phyloP scores from a whole-genome alignment of 2,113 vertebrate genomes.

The Scomber scombrus region DNA sequence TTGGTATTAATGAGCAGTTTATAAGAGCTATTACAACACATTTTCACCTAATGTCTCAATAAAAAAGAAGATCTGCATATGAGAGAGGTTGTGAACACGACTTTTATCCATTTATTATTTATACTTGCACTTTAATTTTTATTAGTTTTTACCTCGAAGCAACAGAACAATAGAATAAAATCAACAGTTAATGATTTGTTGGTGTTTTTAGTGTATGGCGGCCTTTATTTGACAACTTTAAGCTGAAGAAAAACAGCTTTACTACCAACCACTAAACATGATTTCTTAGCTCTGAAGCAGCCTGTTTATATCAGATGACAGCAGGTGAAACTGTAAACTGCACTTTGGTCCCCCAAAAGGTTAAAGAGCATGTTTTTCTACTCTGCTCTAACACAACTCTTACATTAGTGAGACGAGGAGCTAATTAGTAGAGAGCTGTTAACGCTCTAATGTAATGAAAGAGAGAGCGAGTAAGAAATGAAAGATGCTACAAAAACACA shows the following conservation, averaged over 20 bases:
- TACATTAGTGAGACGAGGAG: conserved; percentile 20
- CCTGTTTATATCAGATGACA: neutral
- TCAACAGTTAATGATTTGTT: neutral
- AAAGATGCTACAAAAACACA: neutral
- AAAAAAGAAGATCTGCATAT: conserved; percentile 1
- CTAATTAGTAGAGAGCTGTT: conserved; percentile 28
- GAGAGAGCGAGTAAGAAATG: neutral
- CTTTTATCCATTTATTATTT: conserved; percentile 14
- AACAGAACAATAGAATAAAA: neutral
- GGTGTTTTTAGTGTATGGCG: neutral
- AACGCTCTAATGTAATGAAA: conserved; percentile 25
- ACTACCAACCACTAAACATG: neutral
- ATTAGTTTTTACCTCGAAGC: neutral
- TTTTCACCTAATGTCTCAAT: conserved; percentile 29
- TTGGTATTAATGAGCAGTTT: conserved; percentile 47
- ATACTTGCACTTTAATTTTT: neutral
- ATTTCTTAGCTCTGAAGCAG: neutral
- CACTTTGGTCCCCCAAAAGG: neutral
- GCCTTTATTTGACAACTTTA: neutral
- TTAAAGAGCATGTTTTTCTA: neutral
- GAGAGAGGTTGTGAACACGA: conserved; percentile 5
- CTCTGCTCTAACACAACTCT: neutral
- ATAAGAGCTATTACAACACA: conserved; percentile 17
- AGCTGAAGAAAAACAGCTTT: neutral
- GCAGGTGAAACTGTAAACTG: neutral